Conservation (phyloP, 2,888 invertebrate species). For the Napeogenes inachia region DNA sequence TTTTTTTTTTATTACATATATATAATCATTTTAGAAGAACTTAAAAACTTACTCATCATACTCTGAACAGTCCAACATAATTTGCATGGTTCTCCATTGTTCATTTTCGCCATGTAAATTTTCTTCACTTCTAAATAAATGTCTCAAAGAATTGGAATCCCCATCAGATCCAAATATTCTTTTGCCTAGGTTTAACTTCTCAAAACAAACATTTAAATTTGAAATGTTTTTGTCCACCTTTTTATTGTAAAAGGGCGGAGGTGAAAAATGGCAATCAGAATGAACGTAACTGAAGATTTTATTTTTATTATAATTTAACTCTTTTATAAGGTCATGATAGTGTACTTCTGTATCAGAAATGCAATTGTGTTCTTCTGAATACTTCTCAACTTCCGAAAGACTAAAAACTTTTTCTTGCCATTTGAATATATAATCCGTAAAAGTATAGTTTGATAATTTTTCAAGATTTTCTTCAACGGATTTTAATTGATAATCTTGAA, state of each 20-base stretch:
- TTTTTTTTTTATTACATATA: too few relatives aligned
- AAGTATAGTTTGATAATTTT: constrained; percentile 35
- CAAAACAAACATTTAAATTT: constrained; percentile 44
- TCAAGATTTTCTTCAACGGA: constrained; percentile 37
- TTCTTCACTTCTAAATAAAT: constrained; percentile 55
- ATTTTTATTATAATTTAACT: constrained; percentile 48
- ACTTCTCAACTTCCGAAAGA: constrained; percentile 77
- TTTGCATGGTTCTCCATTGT: constrained; percentile 63
- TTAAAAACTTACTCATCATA: constrained; percentile 58
- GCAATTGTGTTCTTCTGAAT: constrained; percentile 79
- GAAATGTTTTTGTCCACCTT: constrained; percentile 26
- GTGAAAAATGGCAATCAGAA: constrained; percentile 70
- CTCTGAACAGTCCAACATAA: constrained; percentile 60
- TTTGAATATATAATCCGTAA: constrained; percentile 64
- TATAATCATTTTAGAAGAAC: neutral
- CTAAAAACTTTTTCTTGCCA: constrained; percentile 88
- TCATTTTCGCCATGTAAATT: constrained; percentile 39
- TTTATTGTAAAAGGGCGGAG: constrained; percentile 45
- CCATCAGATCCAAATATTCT: constrained; percentile 36
- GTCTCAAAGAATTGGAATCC: constrained; percentile 45
- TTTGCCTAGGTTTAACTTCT: constrained; percentile 43
- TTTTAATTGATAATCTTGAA: constrained; percentile 51
- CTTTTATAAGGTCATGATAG: constrained; percentile 49
- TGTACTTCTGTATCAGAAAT: constrained; percentile 74
- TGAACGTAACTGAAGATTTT: constrained; percentile 78